Percentiles rank a stretch among this genome's conserved stretches.
Evolutionary conservation across 2,888 invertebrate genomes (phyloP).

Genomic region (Drosophila mayaguana): DNA sequence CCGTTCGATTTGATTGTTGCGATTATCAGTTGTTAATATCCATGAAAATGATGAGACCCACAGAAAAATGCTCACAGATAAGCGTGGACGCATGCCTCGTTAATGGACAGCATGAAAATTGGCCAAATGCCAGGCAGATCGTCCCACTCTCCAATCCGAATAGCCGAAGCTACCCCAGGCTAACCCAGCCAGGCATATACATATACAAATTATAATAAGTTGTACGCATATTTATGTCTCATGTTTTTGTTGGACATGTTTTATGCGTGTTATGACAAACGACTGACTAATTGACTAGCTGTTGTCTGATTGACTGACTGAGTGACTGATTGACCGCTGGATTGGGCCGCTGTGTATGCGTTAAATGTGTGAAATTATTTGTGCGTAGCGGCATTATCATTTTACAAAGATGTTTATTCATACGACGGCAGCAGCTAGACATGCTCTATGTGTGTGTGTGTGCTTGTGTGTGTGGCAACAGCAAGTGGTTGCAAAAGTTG

Average conservation of each 20-base stretch:
- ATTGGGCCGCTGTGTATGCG: constrained; percentile 61
- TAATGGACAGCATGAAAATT: constrained; percentile 79
- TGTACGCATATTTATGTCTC: constrained; percentile 17
- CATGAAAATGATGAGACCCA: constrained; percentile 73
- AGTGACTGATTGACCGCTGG: constrained; percentile 33
- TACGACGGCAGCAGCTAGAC: constrained; percentile 19
- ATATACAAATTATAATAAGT: constrained; percentile 45
- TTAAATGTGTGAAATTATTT: constrained; percentile 75
- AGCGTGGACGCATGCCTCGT: constrained; percentile 63
- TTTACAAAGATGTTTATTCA: constrained; percentile 81
- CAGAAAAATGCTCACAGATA: constrained; percentile 58
- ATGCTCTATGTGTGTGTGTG: not conserved
- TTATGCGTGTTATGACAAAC: constrained; percentile 50
- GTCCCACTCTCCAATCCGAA: not conserved
- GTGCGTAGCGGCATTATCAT: constrained; percentile 71
- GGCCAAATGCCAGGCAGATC: constrained; percentile 59
- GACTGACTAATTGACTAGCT: constrained; percentile 33
- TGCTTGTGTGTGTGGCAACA: constrained; percentile 31
- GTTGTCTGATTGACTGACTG: constrained; percentile 9
- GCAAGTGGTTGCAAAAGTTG: constrained; percentile 57
- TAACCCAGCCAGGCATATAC: no score
- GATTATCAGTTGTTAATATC: constrained; percentile 82
- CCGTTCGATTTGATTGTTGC: constrained; percentile 58
- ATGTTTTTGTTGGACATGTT: constrained; percentile 37
- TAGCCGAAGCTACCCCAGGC: not conserved